Conservation (phyloP, 2,797 vertebrate species). For the Paedocypris micromegethes region DNA sequence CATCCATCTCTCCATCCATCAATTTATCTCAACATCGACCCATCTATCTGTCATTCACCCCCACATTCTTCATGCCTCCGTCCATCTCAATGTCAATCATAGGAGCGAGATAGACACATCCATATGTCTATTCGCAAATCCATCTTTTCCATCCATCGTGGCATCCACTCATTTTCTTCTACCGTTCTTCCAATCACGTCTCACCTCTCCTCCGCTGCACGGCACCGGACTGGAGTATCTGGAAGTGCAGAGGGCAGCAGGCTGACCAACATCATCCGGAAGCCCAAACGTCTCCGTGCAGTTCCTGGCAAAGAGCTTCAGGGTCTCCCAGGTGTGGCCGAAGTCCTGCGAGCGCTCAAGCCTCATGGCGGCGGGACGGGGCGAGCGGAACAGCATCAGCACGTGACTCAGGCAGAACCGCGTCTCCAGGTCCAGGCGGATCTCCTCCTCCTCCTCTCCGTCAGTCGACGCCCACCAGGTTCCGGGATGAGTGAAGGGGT, state of each 20-base stretch:
- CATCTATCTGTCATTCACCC: too few relatives aligned
- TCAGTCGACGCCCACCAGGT: constrained; percentile 81
- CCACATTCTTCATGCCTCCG: too few relatives aligned
- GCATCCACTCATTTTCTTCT: too few relatives aligned
- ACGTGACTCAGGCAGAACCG: constrained; percentile 80
- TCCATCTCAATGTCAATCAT: too few relatives aligned
- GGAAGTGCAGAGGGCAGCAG: constrained; percentile 78
- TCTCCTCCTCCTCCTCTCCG: constrained; percentile 68
- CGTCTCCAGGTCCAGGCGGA: constrained; percentile 78
- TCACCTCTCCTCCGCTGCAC: constrained; percentile 82
- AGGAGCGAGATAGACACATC: too few relatives aligned
- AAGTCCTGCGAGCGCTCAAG: constrained; percentile 80
- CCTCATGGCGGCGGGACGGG: constrained; percentile 79
- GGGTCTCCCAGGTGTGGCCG: constrained; percentile 76
- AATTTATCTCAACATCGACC: too few relatives aligned
- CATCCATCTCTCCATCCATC: too few relatives aligned
- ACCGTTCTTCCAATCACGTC: neutral
- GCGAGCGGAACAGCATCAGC: constrained; percentile 79
- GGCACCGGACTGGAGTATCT: constrained; percentile 74
- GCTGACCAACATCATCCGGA: constrained; percentile 69
- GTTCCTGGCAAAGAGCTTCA: constrained; percentile 80
- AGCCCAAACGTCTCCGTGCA: constrained; percentile 77
- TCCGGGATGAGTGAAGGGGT: constrained; percentile 73
- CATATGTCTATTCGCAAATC: too few relatives aligned
- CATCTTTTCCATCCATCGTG: too few relatives aligned